A percentile compares a stretch with the other conserved stretches of the same genome.
These are phyloP conservation scores for Rotaria macrura DNA, from an alignment of 2,888 invertebrate species.

Conservation along the genomic window DNA sequence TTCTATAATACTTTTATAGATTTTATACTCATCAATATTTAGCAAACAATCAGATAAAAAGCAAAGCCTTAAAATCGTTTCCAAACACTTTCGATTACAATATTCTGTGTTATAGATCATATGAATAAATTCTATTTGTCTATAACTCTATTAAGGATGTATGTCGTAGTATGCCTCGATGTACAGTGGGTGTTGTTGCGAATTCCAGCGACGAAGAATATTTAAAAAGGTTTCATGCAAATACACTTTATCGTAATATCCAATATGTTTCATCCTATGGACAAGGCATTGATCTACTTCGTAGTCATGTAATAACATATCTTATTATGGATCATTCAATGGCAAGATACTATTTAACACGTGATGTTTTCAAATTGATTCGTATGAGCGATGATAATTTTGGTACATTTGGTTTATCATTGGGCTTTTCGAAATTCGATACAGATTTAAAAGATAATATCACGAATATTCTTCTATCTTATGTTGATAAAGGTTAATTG, in stretches of 20 bases:
- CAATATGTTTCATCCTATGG: neutral
- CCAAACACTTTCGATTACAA: too few species aligned
- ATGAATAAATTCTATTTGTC: neutral
- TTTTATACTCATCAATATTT: too few species aligned
- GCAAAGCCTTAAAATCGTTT: too few species aligned
- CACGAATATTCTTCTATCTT: neutral
- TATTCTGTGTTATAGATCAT: neutral
- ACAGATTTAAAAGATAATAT: conserved; percentile 10
- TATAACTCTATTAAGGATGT: neutral
- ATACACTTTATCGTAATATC: neutral
- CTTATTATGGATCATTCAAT: conserved; percentile 16
- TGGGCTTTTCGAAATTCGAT: conserved; percentile 6
- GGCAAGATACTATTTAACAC: conserved; percentile 7
- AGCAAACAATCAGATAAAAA: too few species aligned
- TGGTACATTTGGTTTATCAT: conserved; percentile 17
- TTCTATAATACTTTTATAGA: too few species aligned
- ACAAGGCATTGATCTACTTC: neutral
- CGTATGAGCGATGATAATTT: conserved; percentile 5
- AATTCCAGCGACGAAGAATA: conserved; percentile 16
- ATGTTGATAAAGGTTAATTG: neutral
- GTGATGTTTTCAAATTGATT: neutral
- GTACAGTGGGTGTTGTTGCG: neutral
- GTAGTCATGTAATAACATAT: neutral
- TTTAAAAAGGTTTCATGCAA: neutral
- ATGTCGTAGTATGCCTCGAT: neutral